phyloP scores from a whole-genome alignment of 2,113 vertebrate species.

The Thalassarche chlororhynchos region DNA sequence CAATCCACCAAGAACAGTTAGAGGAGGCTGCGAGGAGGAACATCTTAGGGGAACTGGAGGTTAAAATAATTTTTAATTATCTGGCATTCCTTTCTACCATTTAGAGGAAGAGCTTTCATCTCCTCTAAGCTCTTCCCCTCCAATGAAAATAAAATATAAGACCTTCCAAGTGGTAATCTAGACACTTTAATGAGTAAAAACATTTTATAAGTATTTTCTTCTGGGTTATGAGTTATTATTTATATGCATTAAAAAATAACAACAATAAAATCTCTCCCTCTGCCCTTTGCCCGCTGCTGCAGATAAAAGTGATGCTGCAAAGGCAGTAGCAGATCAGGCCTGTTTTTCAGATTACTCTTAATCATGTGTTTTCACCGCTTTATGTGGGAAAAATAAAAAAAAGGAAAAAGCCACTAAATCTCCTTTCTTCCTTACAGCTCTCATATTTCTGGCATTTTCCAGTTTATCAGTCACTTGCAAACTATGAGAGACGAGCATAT shows the following conservation, averaged over 20 bases:
- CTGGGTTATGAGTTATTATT: background rate
- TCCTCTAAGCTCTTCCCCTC: background rate
- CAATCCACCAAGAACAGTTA: background rate
- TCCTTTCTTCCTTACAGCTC: background rate
- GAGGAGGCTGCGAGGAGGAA: background rate
- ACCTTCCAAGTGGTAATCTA: background rate
- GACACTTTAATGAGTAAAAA: background rate
- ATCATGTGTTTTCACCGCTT: background rate
- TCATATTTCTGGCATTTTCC: background rate
- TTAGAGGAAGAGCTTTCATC: background rate
- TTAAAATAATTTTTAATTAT: background rate
- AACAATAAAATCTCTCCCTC: background rate
- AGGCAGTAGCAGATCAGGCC: background rate
- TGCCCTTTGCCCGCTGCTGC: background rate
- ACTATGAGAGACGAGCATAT: fast-evolving
- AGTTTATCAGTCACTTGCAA: background rate
- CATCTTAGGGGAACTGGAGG: background rate
- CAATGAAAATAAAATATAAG: background rate
- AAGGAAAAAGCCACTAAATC: background rate
- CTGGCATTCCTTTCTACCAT: background rate
- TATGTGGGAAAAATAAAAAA: background rate
- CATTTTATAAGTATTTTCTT: background rate
- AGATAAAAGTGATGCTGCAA: background rate
- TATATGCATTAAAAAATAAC: background rate
- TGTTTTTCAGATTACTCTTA: background rate